These are phyloP conservation scores for Polylopha cassiicola DNA, from an alignment of 2,888 invertebrate species.

Conservation along the genomic window DNA sequence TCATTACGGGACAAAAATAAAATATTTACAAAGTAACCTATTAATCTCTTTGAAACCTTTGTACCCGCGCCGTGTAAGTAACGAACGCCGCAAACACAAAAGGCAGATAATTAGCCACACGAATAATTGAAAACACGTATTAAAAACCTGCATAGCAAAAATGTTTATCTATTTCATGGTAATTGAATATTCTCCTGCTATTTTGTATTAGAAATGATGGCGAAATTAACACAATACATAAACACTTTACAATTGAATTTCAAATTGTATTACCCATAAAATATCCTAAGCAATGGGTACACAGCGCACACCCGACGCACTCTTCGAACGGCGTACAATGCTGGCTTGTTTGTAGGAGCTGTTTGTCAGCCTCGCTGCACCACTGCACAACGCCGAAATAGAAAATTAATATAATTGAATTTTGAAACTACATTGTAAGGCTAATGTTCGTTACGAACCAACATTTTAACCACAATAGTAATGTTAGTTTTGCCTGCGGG, in stretches of 20 bases:
- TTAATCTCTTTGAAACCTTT: conserved; percentile 8
- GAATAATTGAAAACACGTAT: too few relatives aligned
- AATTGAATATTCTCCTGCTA: too few relatives aligned
- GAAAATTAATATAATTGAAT: conserved; percentile 46
- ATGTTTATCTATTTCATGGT: too few relatives aligned
- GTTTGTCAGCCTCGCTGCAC: conserved; percentile 44
- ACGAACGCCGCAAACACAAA: conserved; percentile 7
- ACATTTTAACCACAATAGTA: conserved; percentile 16
- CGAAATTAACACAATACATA: too few relatives aligned
- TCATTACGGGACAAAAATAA: conserved; percentile 2
- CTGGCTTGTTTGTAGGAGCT: conserved; percentile 53
- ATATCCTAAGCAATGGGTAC: conserved; percentile 14
- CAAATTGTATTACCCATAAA: conserved; percentile 19
- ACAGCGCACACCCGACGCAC: too few relatives aligned
- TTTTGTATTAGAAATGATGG: too few relatives aligned
- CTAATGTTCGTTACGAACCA: conserved; percentile 28
- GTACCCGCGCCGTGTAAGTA: background rate
- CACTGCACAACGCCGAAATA: conserved; percentile 43
- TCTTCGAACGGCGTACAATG: conserved; percentile 45
- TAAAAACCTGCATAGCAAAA: too few relatives aligned
- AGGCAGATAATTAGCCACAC: conserved; percentile 4
- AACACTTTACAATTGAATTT: conserved; percentile 1
- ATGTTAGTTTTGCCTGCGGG: conserved; percentile 8
- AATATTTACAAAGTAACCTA: conserved; percentile 1
- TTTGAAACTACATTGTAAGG: conserved; percentile 47